These are phyloP conservation scores for Meda fulgida DNA, from an alignment of 2,797 vertebrate genomes.

Conservation along the genomic window DNA sequence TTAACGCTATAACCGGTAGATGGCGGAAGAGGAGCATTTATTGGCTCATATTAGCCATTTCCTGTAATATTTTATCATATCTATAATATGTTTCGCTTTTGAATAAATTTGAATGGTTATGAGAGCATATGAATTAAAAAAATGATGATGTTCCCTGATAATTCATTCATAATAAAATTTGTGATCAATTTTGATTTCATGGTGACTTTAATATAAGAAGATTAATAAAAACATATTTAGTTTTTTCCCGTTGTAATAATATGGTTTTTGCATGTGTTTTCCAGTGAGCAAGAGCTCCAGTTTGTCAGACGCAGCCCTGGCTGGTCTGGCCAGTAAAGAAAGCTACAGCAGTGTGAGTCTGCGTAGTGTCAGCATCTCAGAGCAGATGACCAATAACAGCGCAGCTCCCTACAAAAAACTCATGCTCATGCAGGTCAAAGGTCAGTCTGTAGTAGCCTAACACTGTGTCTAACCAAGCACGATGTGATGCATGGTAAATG, in stretches of 20 bases:
- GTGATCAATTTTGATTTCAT: background rate
- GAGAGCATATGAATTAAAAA: background rate
- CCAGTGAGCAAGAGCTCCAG: slow-evolving; percentile 86
- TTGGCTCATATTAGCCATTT: too few relatives aligned
- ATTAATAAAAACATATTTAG: background rate
- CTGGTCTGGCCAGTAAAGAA: slow-evolving; percentile 93
- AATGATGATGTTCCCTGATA: too few relatives aligned
- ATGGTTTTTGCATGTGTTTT: slow-evolving; percentile 14
- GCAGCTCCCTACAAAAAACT: slow-evolving; percentile 92
- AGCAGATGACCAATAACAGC: slow-evolving; percentile 96
- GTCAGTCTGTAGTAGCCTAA: slow-evolving; percentile 67
- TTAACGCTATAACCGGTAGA: too few relatives aligned
- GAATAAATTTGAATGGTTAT: too few relatives aligned
- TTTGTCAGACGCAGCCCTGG: slow-evolving; percentile 92
- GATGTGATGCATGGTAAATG: background rate
- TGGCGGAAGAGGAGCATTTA: too few relatives aligned
- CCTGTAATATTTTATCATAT: too few relatives aligned
- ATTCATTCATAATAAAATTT: too few relatives aligned
- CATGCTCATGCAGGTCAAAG: slow-evolving; percentile 97
- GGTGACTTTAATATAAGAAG: background rate
- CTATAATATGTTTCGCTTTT: too few relatives aligned
- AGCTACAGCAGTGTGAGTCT: slow-evolving; percentile 93
- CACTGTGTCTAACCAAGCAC: background rate
- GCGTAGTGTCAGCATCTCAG: slow-evolving; percentile 86
- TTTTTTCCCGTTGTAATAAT: background rate